Conservation (phyloP, 2,797 vertebrate species). For the Channa striata region DNA sequence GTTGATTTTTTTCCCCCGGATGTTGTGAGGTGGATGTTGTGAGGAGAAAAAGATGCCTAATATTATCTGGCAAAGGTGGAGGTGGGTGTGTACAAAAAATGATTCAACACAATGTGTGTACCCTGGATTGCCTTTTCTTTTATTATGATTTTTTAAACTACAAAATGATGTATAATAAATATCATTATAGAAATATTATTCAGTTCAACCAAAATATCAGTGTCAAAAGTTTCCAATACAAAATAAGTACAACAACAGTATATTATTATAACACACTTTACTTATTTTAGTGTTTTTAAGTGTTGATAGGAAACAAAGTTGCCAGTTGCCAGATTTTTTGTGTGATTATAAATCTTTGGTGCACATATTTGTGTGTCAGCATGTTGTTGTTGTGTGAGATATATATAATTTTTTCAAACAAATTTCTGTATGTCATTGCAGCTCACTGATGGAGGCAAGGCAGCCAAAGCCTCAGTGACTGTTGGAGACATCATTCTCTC, state of each 20-base stretch:
- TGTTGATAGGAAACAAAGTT: too few species aligned
- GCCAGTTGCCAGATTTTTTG: too few species aligned
- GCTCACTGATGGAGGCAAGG: slow-evolving; percentile 95
- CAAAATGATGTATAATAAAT: not conserved
- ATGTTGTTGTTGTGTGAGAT: not conserved
- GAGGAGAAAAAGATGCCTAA: slow-evolving; percentile 35
- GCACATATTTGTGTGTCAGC: not conserved
- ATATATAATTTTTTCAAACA: too few species aligned
- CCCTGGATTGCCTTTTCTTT: not conserved
- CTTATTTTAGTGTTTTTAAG: too few species aligned
- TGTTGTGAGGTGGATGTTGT: slow-evolving; percentile 33
- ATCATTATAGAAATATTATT: too few species aligned
- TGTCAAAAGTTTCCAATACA: too few species aligned
- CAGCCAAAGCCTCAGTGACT: slow-evolving; percentile 89
- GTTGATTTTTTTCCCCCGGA: slow-evolving; percentile 4
- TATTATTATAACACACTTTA: too few species aligned
- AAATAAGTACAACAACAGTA: too few species aligned
- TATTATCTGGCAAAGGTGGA: slow-evolving; percentile 45
- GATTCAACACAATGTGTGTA: slow-evolving; percentile 6
- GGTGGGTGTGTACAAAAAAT: slow-evolving; percentile 29
- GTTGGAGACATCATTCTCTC: slow-evolving; percentile 94
- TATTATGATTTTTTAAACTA: not conserved
- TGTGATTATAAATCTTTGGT: too few species aligned
- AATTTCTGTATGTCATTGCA: slow-evolving; percentile 72
- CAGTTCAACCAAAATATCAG: too few species aligned